A percentile compares a stretch with the other conserved stretches of the same genome.
Conservation (phyloP, 2,113 vertebrate species). For the Lagopus leucura region DNA sequence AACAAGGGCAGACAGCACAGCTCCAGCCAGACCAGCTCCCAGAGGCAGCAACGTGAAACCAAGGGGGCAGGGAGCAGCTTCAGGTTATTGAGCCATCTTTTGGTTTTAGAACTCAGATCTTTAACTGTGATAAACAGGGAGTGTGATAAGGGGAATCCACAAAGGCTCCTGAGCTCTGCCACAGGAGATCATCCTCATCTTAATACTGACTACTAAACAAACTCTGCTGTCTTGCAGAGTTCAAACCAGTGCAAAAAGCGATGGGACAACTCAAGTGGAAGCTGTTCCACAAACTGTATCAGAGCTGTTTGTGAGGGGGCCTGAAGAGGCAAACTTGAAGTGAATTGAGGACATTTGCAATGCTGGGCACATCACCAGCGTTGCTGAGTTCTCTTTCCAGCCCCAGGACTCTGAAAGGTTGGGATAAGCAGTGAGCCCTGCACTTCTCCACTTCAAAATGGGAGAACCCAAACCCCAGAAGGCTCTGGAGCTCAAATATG, state of each 20-base stretch:
- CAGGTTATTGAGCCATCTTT: background rate
- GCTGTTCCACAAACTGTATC: background rate
- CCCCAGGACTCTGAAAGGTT: background rate
- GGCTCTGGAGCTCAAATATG: background rate
- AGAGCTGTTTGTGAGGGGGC: background rate
- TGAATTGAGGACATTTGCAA: background rate
- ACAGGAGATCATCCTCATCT: background rate
- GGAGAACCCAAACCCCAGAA: background rate
- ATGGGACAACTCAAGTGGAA: background rate
- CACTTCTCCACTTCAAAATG: background rate
- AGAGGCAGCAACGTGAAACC: background rate
- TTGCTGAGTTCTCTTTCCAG: background rate
- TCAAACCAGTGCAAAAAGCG: background rate
- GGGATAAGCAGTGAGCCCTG: background rate
- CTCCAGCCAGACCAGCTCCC: too few species aligned
- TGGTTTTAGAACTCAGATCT: background rate
- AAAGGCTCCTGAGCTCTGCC: background rate
- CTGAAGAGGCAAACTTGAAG: background rate
- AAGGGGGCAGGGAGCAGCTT: background rate
- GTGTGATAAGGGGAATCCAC: background rate
- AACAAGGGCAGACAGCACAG: background rate
- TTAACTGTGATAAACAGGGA: background rate
- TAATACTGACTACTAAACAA: fast-evolving
- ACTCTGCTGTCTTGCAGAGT: background rate
- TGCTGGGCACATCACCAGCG: background rate